Evolutionary conservation across 2,888 invertebrate genomes (phyloP), one percentile per base, ranked within the genome.

Genomic region (Drosophila multiciliata): DNA sequence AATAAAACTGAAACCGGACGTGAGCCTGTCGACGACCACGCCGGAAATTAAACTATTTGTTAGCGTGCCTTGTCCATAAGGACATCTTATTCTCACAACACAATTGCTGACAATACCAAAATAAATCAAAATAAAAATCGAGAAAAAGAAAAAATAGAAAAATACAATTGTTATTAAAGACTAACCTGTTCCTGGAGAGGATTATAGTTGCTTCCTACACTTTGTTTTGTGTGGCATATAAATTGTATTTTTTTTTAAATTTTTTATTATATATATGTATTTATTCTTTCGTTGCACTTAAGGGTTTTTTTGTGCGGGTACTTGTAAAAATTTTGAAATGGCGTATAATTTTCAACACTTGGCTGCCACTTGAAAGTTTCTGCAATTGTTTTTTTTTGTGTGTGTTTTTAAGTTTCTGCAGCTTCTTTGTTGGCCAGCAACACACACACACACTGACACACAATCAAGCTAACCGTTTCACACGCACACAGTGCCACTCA

Each of bases 41-140:
- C 88, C 89, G 87, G 87, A 87, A 87, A 87, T 87, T 87, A 87
- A 87, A 89, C 89, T 87, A 87, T 87, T 89, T 87, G 87, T 74
- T 75, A 52, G 77, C 35, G 53, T 23, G 55, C n/a, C 32, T 53
- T 36, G 29, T 29, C 29, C 20, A 36, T 40, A n/a, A 11, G 6
- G n/a, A 1, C 45, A 15, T 17, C 57, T 57, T 42, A 40, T 12
- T 29, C 45, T 40, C 59, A 66, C 32, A 73, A 73, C 61, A 73
- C 67, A 73, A 66, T 45, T 58, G 61, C 58, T 71, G 23, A 45
- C 76, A 61, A 36, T 20, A 65, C 65, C 74, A 35, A 77, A 58
- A 78, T 57, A 73, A 59, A 72, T 58, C 66, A 66, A 54, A 66
- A 33, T 33, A 48, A 15, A 65, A 26, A 48, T 45, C 23, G 53